Evolutionary conservation across 2,113 vertebrate genomes (phyloP).

Genomic region (Alexandromys fortis): DNA sequence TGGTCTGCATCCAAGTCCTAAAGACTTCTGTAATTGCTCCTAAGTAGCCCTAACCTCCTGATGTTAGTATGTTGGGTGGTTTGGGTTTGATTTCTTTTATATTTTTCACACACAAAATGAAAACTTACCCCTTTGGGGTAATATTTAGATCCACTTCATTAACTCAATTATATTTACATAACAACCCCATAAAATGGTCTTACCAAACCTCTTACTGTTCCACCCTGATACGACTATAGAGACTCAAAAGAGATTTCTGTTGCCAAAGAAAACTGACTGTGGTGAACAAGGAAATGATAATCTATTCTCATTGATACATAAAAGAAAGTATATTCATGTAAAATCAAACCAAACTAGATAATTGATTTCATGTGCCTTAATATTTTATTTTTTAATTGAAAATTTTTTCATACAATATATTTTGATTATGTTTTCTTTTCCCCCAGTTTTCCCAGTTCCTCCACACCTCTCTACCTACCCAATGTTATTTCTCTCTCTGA

Average conservation of each 20-base stretch:
- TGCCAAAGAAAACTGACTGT: slow-evolving; percentile 18
- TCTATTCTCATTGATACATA: not conserved
- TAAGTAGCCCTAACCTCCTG: not conserved
- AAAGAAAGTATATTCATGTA: slow-evolving; percentile 15
- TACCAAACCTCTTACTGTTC: not conserved
- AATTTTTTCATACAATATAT: not conserved
- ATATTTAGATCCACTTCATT: not conserved
- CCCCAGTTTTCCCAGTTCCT: not conserved
- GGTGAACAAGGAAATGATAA: slow-evolving; percentile 10
- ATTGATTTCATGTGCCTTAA: slow-evolving; percentile 22
- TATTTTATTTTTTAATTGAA: not conserved
- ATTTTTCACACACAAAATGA: not conserved
- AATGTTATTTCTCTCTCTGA: not conserved
- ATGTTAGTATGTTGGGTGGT: not conserved
- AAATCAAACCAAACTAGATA: slow-evolving; percentile 45
- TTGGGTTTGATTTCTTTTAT: not conserved
- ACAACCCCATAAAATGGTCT: not conserved
- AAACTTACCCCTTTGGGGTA: slow-evolving; percentile 40
- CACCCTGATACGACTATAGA: not conserved
- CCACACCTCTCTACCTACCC: not conserved
- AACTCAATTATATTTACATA: slow-evolving; percentile 22
- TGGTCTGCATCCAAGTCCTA: slow-evolving; percentile 51
- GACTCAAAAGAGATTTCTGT: slow-evolving; percentile 24
- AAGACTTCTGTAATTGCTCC: slow-evolving; percentile 6
- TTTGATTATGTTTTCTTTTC: not conserved